Evolutionary conservation across 2,888 invertebrate species (phyloP).

Genomic region (Acanthosoma haemorrhoidale): DNA sequence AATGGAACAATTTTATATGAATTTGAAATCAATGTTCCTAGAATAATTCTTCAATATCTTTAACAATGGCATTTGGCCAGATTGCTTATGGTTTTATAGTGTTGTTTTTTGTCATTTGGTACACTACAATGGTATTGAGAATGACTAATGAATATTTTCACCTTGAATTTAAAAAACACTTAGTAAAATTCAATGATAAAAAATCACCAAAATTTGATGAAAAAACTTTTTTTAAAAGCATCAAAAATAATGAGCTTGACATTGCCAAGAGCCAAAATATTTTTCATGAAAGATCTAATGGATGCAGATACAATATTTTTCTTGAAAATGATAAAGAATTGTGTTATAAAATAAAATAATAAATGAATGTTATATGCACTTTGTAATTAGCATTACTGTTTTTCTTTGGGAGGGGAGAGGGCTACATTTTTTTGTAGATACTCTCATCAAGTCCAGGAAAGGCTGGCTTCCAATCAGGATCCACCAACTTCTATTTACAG

Average conservation of each 20-base stretch:
- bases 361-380: too few relatives aligned
- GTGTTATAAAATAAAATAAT: background rate
- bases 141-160: conserved; percentile 71
- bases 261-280: background rate
- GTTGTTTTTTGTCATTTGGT: conserved; percentile 64
- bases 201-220: background rate
- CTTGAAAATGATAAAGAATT: background rate
- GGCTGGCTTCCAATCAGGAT: too few relatives aligned
- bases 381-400: too few relatives aligned
- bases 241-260: background rate
- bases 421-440: too few relatives aligned
- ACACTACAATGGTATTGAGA: conserved; percentile 62
- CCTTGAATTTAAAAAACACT: conserved; percentile 60
- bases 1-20: conserved; percentile 55
- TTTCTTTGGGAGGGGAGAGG: too few relatives aligned
- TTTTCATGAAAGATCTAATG: background rate
- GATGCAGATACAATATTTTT: background rate
- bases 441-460: too few relatives aligned
- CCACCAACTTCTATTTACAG: too few relatives aligned
- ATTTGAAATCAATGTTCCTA: conserved; percentile 45
- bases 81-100: conserved; percentile 58
- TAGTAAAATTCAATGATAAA: conserved; percentile 44
- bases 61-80: conserved; percentile 57
- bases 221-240: conserved; percentile 2
- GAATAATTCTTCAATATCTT: conserved; percentile 29